Conservation (phyloP, 35 echinoderm and acorn worm species). For the Apostichopus japonicus region DNA sequence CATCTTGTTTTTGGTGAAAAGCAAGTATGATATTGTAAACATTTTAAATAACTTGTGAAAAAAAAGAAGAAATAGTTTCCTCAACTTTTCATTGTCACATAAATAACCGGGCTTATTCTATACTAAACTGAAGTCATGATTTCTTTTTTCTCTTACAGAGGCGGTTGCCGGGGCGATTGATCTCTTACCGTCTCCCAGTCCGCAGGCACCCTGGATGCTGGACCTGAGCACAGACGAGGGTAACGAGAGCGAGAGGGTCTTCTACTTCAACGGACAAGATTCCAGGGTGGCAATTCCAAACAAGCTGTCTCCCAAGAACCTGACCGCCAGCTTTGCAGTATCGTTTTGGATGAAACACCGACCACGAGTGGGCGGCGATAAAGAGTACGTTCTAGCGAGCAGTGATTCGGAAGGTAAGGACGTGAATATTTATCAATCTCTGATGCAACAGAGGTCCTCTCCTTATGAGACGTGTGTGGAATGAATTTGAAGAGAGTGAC, state of each 20-base stretch:
- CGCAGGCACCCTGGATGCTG: slow-evolving; percentile 82
- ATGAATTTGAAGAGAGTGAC: too few species aligned
- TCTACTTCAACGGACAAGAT: slow-evolving; percentile 85
- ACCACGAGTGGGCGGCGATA: slow-evolving; percentile 66
- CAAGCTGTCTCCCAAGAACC: slow-evolving; percentile 75
- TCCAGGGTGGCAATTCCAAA: slow-evolving; percentile 73
- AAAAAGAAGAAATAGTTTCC: too few species aligned
- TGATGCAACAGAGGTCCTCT: too few species aligned
- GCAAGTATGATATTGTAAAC: too few species aligned
- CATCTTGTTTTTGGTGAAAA: too few species aligned
- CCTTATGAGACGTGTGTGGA: too few species aligned
- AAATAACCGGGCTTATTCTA: not conserved
- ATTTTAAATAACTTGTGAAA: too few species aligned
- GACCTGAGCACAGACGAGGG: slow-evolving; percentile 85
- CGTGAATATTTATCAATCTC: not conserved
- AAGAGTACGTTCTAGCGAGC: slow-evolving; percentile 88
- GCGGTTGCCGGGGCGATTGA: slow-evolving; percentile 77
- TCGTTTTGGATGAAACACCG: slow-evolving; percentile 96
- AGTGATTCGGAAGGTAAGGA: slow-evolving; percentile 80
- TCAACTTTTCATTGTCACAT: not conserved
- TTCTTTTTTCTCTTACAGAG: slow-evolving; percentile 39
- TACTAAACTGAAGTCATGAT: too few species aligned
- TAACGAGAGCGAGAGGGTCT: slow-evolving; percentile 91
- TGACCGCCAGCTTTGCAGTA: slow-evolving; percentile 76
- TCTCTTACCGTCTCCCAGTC: slow-evolving; percentile 83